Conservation (phyloP, 2,888 invertebrate genomes). For the Meiosimyza platycephala region DNA sequence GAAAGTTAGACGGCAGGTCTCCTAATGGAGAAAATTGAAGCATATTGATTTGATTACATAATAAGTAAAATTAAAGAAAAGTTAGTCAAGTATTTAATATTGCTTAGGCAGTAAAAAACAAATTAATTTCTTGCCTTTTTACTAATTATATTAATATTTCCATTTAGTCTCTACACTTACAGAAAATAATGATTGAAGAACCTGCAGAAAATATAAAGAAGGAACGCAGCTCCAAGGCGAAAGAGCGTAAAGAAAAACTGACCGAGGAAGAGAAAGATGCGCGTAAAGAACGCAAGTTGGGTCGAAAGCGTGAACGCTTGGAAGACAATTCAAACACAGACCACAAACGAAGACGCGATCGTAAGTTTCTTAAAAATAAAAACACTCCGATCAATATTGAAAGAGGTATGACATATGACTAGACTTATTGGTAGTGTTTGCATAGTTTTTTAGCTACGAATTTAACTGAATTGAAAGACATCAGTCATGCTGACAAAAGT, state of each 20-base stretch:
- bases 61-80: no score
- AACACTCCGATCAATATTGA: neutral
- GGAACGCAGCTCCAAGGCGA: conserved; percentile 68
- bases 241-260: conserved; percentile 74
- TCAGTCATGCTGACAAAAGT: no score
- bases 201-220: conserved; percentile 67
- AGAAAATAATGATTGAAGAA: conserved; percentile 61
- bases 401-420: no score
- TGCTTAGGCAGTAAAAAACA: no score
- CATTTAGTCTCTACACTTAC: conserved; percentile 52
- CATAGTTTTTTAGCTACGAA: no score
- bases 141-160: conserved; percentile 12
- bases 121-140: no score
- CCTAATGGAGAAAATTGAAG: no score
- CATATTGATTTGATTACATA: no score
- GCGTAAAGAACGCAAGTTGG: conserved; percentile 84
- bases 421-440: no score
- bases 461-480: no score
- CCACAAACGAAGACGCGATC: conserved; percentile 83
- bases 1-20: no score
- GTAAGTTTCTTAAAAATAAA: conserved; percentile 65
- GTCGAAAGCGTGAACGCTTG: conserved; percentile 81
- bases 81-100: no score
- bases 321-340: conserved; percentile 78
- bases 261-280: conserved; percentile 84